These are phyloP conservation scores for Brachypalpus laphriformis DNA, from an alignment of 2,888 invertebrate species.

Conservation along the genomic window DNA sequence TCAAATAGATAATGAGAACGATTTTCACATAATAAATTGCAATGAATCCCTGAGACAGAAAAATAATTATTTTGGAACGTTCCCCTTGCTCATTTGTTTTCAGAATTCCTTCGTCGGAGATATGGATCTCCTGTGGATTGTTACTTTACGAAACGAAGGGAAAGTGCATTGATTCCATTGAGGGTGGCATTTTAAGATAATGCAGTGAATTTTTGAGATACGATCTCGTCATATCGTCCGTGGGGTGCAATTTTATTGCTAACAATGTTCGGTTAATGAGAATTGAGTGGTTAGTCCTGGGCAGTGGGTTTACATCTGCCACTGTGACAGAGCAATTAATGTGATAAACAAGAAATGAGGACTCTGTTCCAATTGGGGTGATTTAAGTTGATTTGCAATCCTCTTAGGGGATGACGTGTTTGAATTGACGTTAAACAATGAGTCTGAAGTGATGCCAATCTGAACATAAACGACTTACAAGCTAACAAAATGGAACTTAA, in stretches of 20 bases:
- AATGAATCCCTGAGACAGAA: conserved; percentile 62
- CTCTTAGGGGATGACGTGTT: not conserved
- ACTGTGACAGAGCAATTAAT: conserved; percentile 16
- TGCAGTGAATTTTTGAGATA: conserved; percentile 33
- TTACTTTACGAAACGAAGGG: not conserved
- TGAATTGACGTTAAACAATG: not conserved
- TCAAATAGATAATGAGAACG: conserved; percentile 67
- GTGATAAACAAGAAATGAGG: not conserved
- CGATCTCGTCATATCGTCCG: conserved; percentile 38
- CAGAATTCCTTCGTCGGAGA: not conserved
- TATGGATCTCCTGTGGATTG: conserved; percentile 49
- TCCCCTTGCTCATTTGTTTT: conserved; percentile 36
- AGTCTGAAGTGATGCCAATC: not conserved
- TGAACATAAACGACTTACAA: conserved; percentile 13
- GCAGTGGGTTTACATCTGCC: conserved; percentile 31
- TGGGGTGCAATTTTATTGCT: conserved; percentile 45
- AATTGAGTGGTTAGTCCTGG: conserved; percentile 34
- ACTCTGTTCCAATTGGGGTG: not conserved
- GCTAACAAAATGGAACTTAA: not conserved
- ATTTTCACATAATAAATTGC: conserved; percentile 72
- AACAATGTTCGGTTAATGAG: conserved; percentile 21
- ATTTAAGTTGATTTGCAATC: not conserved
- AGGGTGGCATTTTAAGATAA: conserved; percentile 45
- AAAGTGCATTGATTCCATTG: conserved; percentile 54
- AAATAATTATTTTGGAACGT: conserved; percentile 51